Base-by-base conservation (phyloP, 2,888 invertebrate species). In the Thera obeliscata region DNA sequence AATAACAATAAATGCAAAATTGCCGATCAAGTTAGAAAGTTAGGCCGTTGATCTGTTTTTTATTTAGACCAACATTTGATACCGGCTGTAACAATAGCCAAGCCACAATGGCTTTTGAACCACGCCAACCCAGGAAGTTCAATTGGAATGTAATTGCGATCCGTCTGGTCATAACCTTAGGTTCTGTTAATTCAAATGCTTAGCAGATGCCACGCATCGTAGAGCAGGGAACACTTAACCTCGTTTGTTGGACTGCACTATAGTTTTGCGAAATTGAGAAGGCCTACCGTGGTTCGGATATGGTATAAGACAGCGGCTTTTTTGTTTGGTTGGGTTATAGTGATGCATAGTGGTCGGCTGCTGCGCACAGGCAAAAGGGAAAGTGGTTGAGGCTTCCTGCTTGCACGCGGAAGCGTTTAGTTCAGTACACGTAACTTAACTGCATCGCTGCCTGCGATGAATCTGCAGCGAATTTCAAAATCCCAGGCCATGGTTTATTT, bases 281-380 rank as follows among this genome's bases (percentile, higher is more conserved):
- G 72, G 67, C 67, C 41, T 41, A 9, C 12, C 43, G 7, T 6
- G 7, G 41, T 41, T 56, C n/a, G 12, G 22, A 22, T 22, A n/a
- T 41, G 41, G 56, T 41, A 8, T 12, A 22, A 22, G 22, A n/a
- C 12, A 9, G 41, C 12, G 41, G 70, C 64, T 72, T 67, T 61
- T 81, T 60, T 60, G 74, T 79, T 82, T 76, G 78, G 87, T 77
- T 71, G 87, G 84, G 77, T 90, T 85, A 87, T 87, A 87, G 74
- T 84, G 86, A 86, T 89, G 88, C 87, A 88, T 87, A 85, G 85
- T 69, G 61, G 61, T 86, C 84, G 90, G 90, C 91, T 91, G 91
- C 91, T 91, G 92, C 89, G 90, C 88, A 80, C 87, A 82, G 90
- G 91, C 89, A 91, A 93, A 93, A 93, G 92, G 91, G 93, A 93